Conservation (phyloP, 2,888 invertebrate genomes). For the Drosophila limbata region DNA sequence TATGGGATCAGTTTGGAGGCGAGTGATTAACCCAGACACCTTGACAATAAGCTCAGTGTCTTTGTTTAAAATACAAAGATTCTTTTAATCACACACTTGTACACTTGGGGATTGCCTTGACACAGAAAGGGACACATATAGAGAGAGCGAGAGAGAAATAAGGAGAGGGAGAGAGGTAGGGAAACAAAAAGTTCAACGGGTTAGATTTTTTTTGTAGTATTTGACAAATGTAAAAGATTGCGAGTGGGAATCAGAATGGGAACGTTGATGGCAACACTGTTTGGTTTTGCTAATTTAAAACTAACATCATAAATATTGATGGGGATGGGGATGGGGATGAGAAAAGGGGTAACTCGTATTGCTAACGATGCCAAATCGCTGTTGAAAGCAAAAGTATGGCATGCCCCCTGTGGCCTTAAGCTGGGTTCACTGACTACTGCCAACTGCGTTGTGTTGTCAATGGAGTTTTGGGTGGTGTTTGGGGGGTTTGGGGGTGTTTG, state of each 20-base stretch:
- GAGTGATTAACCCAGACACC: conserved; percentile 12
- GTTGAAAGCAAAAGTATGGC: conserved; percentile 76
- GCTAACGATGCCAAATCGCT: conserved; percentile 45
- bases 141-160: not conserved
- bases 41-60: conserved; percentile 7
- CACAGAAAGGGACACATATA: not conserved
- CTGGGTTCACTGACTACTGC: conserved; percentile 61
- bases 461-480: not conserved
- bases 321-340: conserved; percentile 14
- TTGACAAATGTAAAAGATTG: conserved; percentile 51
- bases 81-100: conserved; percentile 20
- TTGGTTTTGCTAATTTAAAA: conserved; percentile 77
- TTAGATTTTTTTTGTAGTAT: conserved; percentile 17
- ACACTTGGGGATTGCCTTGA: conserved; percentile 13
- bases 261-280: conserved; percentile 65
- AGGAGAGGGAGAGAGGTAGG: not conserved
- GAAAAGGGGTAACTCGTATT: not conserved
- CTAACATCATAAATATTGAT: conserved; percentile 80
- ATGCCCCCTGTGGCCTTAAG: conserved; percentile 71
- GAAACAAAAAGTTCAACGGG: conserved; percentile 3
- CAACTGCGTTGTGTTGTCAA: conserved; percentile 11
- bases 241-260: conserved; percentile 57
- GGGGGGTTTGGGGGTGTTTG: conserved; percentile 15
- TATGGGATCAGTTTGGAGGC: not conserved
- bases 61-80: conserved; percentile 16